These are phyloP conservation scores for Gymnoscelis rufifasciata DNA, from an alignment of 2,888 invertebrate species.

Conservation along the genomic window DNA sequence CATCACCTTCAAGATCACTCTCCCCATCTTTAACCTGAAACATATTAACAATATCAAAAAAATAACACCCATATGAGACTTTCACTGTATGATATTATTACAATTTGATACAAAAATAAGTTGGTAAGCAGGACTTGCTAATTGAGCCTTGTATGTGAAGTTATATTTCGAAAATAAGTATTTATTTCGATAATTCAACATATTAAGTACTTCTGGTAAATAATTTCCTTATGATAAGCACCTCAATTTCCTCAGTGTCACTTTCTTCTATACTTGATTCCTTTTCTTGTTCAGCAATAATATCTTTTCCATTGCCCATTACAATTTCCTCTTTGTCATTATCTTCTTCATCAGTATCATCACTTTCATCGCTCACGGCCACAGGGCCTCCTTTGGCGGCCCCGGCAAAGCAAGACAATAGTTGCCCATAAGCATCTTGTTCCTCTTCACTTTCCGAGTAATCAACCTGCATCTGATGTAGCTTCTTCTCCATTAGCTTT, in stretches of 20 bases:
- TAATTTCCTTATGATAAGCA: no score
- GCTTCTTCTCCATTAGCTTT: constrained; percentile 53
- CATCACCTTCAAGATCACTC: constrained; percentile 40
- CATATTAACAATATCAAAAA: neutral
- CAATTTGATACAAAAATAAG: no score
- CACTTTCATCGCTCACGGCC: constrained; percentile 44
- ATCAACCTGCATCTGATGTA: constrained; percentile 50
- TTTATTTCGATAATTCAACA: no score
- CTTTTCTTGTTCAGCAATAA: neutral
- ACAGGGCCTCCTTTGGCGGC: constrained; percentile 35
- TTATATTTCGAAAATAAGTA: no score
- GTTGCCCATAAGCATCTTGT: constrained; percentile 69
- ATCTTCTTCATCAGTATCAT: neutral
- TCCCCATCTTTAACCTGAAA: constrained; percentile 41
- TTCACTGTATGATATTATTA: no score
- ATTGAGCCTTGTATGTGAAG: no score
- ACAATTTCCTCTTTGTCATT: constrained; percentile 7
- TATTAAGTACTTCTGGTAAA: no score
- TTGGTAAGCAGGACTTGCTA: no score
- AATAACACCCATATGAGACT: no score
- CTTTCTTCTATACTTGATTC: constrained; percentile 13
- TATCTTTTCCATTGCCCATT: constrained; percentile 7
- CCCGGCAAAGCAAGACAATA: constrained; percentile 73
- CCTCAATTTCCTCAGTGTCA: constrained; percentile 32
- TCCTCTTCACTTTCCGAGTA: constrained; percentile 76